These are phyloP conservation scores for Percopsis transmontana DNA, from an alignment of 2,113 vertebrate genomes.

Conservation along the genomic window DNA sequence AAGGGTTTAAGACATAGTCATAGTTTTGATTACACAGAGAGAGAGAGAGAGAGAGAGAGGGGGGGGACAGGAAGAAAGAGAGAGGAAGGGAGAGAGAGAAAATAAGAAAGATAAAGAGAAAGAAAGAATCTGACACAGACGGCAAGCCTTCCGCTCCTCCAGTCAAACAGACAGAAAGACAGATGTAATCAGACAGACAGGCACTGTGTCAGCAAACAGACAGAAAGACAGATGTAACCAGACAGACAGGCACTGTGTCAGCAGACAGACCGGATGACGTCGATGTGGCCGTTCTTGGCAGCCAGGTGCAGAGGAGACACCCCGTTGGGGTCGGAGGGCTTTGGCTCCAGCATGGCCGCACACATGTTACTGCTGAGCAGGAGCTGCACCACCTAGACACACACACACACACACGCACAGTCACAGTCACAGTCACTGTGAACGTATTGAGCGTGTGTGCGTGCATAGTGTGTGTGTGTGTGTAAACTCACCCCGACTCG, in stretches of 20 bases:
- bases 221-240: conserved; percentile 37
- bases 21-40: not conserved
- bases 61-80: not conserved
- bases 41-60: not conserved
- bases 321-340: conserved; percentile 92
- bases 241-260: conserved; percentile 14
- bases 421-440: not conserved
- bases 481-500: conserved; percentile 86
- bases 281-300: conserved; percentile 97
- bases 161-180: not conserved
- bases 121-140: not conserved
- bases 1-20: not conserved
- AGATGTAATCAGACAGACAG: conserved; percentile 7
- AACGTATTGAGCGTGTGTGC: not conserved
- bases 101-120: not conserved
- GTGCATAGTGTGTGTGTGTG: not conserved
- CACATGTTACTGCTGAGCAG: conserved; percentile 98
- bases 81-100: not conserved
- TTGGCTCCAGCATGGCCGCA: conserved; percentile 91
- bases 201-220: conserved; percentile 44
- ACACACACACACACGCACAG: not conserved
- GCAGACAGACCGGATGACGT: conserved; percentile 88
- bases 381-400: conserved; percentile 90
- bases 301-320: conserved; percentile 96
- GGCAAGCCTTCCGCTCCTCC: no score